Percentiles rank a stretch among this genome's conserved stretches.
These are phyloP conservation scores for Lampris megalopsis DNA, from an alignment of 2,113 vertebrate genomes.

Conservation along the genomic window DNA sequence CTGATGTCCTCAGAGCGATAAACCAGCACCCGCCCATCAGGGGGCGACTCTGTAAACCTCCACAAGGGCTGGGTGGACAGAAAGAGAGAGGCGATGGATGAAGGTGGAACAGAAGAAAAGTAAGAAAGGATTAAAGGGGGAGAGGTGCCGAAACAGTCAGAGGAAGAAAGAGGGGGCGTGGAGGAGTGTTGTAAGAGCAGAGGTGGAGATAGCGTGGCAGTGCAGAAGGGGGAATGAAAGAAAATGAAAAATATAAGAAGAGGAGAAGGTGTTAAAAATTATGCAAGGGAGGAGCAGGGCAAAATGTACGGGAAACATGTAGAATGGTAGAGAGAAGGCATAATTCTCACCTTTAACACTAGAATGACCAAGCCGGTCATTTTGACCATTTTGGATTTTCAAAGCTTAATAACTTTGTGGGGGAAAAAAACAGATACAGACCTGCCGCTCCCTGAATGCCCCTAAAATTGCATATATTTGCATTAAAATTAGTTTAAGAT, in stretches of 20 bases:
- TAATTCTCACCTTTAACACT: too few species aligned
- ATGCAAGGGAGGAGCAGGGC: neutral
- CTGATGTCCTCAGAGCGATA: constrained; percentile 96
- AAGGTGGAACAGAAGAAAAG: neutral
- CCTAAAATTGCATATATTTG: too few species aligned
- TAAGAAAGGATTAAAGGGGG: neutral
- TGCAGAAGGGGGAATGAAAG: too few species aligned
- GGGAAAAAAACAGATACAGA: too few species aligned
- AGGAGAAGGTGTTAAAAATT: too few species aligned
- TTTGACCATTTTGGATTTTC: too few species aligned
- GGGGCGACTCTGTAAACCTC: constrained; percentile 87
- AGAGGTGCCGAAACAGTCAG: neutral
- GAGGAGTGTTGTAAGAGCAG: neutral
- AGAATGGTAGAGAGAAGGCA: neutral
- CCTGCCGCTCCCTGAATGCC: too few species aligned
- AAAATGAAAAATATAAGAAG: too few species aligned
- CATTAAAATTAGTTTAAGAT: too few species aligned
- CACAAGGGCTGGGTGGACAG: constrained; percentile 86
- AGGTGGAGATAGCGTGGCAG: too few species aligned
- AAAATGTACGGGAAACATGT: neutral
- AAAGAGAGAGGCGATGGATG: neutral
- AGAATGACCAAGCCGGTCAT: too few species aligned
- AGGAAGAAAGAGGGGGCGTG: neutral
- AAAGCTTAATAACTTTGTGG: too few species aligned
- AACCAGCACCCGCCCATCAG: constrained; percentile 88